Percentiles rank a stretch among this genome's conserved stretches.
Conservation (phyloP, 2,797 vertebrate species). For the Philypnodon macrostomus region DNA sequence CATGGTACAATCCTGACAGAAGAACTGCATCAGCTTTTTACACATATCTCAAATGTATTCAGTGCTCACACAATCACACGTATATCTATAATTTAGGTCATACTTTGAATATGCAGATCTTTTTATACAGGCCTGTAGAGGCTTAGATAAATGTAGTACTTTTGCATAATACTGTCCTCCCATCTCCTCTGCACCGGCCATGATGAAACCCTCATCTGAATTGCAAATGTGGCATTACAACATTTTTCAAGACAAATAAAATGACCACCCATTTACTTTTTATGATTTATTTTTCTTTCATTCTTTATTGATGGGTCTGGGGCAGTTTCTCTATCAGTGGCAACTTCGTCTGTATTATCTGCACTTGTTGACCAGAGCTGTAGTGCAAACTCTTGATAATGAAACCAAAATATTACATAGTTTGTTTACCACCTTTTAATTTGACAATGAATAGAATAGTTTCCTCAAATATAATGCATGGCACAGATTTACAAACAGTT, state of each 20-base stretch:
- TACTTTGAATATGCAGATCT: constrained; percentile 2
- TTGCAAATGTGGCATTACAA: constrained; percentile 38
- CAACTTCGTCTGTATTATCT: too few species aligned
- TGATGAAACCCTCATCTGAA: constrained; percentile 18
- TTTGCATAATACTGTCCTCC: neutral
- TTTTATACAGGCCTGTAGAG: neutral
- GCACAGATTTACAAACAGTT: too few species aligned
- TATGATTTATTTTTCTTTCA: too few species aligned
- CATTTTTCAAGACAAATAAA: constrained; percentile 24
- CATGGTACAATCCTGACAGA: constrained; percentile 23
- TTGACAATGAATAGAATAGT: too few species aligned
- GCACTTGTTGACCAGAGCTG: too few species aligned
- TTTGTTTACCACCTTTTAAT: too few species aligned
- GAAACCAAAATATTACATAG: too few species aligned
- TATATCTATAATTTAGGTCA: constrained; percentile 12
- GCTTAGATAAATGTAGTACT: neutral
- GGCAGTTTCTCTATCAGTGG: too few species aligned
- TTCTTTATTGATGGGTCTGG: too few species aligned
- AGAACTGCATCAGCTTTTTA: constrained; percentile 21
- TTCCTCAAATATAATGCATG: too few species aligned
- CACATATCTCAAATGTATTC: constrained; percentile 9
- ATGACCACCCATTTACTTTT: constrained; percentile 6
- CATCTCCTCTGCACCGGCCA: neutral
- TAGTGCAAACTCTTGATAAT: too few species aligned
- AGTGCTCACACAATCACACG: constrained; percentile 11